Evolutionary conservation across 2,888 invertebrate genomes (phyloP).

Genomic region (Synergus laeviventris): DNA sequence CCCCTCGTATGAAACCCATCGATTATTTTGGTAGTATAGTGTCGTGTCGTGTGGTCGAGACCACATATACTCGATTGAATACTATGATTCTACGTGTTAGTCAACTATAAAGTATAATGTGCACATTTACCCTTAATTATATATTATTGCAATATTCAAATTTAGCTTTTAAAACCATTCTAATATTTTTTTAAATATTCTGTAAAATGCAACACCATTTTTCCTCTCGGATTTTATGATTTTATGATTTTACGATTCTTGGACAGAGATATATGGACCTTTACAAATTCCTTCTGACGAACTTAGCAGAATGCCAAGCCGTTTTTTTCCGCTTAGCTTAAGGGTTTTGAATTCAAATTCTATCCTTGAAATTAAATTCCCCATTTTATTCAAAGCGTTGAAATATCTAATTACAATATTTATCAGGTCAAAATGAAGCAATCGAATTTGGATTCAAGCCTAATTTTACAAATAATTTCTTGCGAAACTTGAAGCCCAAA

Average conservation of each 20-base stretch:
- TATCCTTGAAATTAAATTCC: too few relatives aligned
- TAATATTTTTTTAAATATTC: neutral
- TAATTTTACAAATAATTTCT: neutral
- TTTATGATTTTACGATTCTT: neutral
- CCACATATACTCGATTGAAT: constrained; percentile 30
- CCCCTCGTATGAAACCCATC: constrained; percentile 27
- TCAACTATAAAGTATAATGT: too few relatives aligned
- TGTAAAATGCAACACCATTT: neutral
- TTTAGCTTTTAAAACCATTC: neutral
- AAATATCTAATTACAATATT: too few relatives aligned
- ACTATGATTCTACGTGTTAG: constrained; percentile 17
- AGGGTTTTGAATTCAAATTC: too few relatives aligned
- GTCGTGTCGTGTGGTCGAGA: neutral
- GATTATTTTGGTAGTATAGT: constrained; percentile 20
- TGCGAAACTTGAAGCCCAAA: neutral
- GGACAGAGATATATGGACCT: constrained; percentile 28
- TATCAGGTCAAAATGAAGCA: too few relatives aligned
- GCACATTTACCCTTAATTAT: neutral
- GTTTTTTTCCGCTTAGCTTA: constrained; percentile 17
- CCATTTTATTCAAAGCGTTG: too few relatives aligned
- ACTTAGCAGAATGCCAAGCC: constrained; percentile 21
- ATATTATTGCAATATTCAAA: neutral
- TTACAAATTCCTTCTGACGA: constrained; percentile 20
- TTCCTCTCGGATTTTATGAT: neutral
- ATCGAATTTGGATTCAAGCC: neutral